Evolutionary conservation across 1,140 invertebrate species (phyloP), one percentile per base, ranked within the genome.

Genomic region (Tachypleus tridentatus): DNA sequence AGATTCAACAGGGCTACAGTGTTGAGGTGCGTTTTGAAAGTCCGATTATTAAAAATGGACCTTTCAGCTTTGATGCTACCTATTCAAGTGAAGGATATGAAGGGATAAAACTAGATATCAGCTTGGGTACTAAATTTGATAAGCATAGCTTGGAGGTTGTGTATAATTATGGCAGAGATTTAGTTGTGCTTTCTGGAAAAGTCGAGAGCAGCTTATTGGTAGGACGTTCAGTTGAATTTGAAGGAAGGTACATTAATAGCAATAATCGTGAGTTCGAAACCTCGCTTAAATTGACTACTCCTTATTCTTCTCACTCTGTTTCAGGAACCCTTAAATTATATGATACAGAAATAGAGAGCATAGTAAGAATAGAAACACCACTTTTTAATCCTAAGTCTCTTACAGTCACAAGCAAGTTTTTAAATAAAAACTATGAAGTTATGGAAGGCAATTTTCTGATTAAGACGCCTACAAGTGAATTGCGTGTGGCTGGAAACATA

Each of bases 221-320:
- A 29, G 29, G 29, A 29, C 29, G 29, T 29, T 58, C 63, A 4
- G 4, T 67, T 11, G 60, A 67, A 10, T 47, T 49, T 8, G 29
- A 62, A n/a, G 63, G 54, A 11, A 67, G 64, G 60, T 67, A 62
- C 50, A 64, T 62, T n/a, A 67, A 67, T n/a, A 62, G 52, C 11
- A 67, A 69, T 58, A 61, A 65, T 0, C 58, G 69, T 51, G 70
- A 70, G 48, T 62, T 73, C 51, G 69, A 72, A 49, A 60, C 29
- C n/a, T n/a, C 51, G 9, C 60, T 69, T 29, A 49, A 63, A 6
- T 49, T 57, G 11, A 62, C 59, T 10, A 66, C 56, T 60, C 63
- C 60, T 49, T 54, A 59, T 29, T 9, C 61, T 6, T 49, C 10
- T 4, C 66, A 67, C 60, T 8, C 48, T 29, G 5, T 67, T 48